Conservation (phyloP, 2,113 vertebrate genomes). For the Clarias gariepinus region DNA sequence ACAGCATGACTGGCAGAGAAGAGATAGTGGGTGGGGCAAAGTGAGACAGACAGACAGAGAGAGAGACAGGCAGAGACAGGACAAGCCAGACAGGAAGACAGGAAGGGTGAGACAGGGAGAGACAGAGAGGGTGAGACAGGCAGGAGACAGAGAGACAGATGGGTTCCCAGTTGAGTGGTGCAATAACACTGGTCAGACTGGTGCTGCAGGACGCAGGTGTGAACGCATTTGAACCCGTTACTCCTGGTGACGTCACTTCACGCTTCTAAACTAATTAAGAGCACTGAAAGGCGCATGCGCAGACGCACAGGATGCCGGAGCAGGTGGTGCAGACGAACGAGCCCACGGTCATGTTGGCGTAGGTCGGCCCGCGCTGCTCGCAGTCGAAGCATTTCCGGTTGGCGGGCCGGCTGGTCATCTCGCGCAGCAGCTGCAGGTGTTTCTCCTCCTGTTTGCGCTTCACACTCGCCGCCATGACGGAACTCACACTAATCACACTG, state of each 20-base stretch:
- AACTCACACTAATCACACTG: background rate
- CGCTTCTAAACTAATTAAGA: background rate
- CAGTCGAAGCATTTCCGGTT: conserved; percentile 99
- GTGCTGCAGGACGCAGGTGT: background rate
- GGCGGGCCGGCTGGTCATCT: conserved; percentile 92
- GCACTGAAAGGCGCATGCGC: background rate
- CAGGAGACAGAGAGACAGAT: background rate
- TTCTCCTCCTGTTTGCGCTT: conserved; percentile 98
- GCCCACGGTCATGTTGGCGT: conserved; percentile 96
- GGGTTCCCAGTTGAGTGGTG: no score
- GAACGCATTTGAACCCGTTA: background rate
- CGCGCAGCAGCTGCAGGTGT: conserved; percentile 95
- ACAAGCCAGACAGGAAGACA: background rate
- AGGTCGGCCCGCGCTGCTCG: conserved; percentile 96
- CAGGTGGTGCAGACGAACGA: conserved; percentile 97
- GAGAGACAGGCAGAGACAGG: background rate
- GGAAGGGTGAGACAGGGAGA: background rate
- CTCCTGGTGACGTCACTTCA: background rate
- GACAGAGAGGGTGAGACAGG: no score
- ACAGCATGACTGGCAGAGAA: background rate
- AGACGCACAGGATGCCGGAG: conserved; percentile 91
- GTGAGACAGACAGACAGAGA: background rate
- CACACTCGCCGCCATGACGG: conserved; percentile 89
- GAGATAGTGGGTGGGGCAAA: no score
- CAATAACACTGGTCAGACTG: background rate